Percentiles rank a stretch among this genome's conserved stretches.
Conservation (phyloP, 1,140 invertebrate species). For the Drusus annulatus region DNA sequence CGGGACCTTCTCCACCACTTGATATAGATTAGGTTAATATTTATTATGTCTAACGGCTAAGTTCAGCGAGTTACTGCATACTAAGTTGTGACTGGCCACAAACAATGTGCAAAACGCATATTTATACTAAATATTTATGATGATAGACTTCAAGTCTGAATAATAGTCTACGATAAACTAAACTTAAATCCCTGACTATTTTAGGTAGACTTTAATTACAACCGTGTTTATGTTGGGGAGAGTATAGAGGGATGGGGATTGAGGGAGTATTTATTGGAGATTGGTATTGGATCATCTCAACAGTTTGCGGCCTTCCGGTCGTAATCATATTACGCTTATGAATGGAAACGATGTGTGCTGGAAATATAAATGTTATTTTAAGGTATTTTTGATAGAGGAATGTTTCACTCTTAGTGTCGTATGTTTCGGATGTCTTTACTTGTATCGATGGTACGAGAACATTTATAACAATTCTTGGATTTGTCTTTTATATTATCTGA, state of each 20-base stretch:
- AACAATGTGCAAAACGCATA: neutral
- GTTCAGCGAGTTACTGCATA: conserved; percentile 2
- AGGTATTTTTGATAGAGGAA: conserved; percentile 36
- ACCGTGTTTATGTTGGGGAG: neutral
- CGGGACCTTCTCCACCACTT: conserved; percentile 1
- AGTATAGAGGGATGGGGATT: neutral
- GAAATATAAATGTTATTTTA: conserved; percentile 38
- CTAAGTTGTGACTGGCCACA: neutral
- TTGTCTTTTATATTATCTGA: conserved; percentile 32
- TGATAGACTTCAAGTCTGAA: conserved; percentile 34
- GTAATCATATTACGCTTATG: conserved; percentile 21
- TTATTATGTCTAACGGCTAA: conserved; percentile 35
- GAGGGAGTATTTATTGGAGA: conserved; percentile 9
- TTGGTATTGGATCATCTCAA: neutral
- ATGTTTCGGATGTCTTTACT: conserved; percentile 25
- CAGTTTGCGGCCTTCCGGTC: neutral
- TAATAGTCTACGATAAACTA: conserved; percentile 18
- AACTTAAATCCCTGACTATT: neutral
- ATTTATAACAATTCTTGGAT: conserved; percentile 24
- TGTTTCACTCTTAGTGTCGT: conserved; percentile 21
- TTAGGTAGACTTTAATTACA: conserved; percentile 19
- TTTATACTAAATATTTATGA: conserved; percentile 12
- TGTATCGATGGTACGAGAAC: neutral
- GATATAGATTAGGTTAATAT: conserved; percentile 41
- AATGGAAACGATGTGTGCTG: conserved; percentile 21